phyloP scores from a whole-genome alignment of 2,113 vertebrate species.

The Poicephalus gulielmi region DNA sequence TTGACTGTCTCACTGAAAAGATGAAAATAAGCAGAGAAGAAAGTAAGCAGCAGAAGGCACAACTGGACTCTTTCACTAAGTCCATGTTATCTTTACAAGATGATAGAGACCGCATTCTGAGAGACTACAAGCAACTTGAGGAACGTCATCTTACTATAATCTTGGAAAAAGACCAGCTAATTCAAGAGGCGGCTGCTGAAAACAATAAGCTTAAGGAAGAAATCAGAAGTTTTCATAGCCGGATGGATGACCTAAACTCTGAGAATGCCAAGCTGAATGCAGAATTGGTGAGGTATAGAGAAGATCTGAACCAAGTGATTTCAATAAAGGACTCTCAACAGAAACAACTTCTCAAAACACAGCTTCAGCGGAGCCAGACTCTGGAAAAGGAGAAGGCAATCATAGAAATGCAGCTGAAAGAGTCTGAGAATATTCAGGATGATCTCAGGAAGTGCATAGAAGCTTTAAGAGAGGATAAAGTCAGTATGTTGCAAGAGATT shows the following conservation, averaged over 20 bases:
- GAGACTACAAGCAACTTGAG: constrained; percentile 89
- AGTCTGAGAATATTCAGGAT: constrained; percentile 20
- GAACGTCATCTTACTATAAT: constrained; percentile 87
- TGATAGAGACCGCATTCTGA: constrained; percentile 86
- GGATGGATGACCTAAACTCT: constrained; percentile 89
- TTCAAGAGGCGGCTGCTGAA: constrained; percentile 92
- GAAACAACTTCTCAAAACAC: constrained; percentile 85
- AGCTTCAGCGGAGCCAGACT: constrained; percentile 78
- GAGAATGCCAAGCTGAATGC: constrained; percentile 91
- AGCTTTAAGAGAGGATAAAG: constrained; percentile 66
- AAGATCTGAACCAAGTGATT: constrained; percentile 91
- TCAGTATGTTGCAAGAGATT: constrained; percentile 53
- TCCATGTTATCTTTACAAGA: constrained; percentile 95
- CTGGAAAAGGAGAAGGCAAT: constrained; percentile 78
- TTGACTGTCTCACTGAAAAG: constrained; percentile 74
- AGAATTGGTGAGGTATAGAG: constrained; percentile 85
- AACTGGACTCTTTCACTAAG: constrained; percentile 87
- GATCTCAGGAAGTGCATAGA: constrained; percentile 26
- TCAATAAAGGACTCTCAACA: constrained; percentile 93
- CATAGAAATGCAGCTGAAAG: constrained; percentile 63
- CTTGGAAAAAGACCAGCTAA: constrained; percentile 90
- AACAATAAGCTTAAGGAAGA: constrained; percentile 92
- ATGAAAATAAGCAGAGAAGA: constrained; percentile 80
- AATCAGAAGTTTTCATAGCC: constrained; percentile 82
- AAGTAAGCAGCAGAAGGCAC: constrained; percentile 78